These are phyloP conservation scores for Thermophis baileyi DNA, from an alignment of 2,113 vertebrate species.

Conservation along the genomic window DNA sequence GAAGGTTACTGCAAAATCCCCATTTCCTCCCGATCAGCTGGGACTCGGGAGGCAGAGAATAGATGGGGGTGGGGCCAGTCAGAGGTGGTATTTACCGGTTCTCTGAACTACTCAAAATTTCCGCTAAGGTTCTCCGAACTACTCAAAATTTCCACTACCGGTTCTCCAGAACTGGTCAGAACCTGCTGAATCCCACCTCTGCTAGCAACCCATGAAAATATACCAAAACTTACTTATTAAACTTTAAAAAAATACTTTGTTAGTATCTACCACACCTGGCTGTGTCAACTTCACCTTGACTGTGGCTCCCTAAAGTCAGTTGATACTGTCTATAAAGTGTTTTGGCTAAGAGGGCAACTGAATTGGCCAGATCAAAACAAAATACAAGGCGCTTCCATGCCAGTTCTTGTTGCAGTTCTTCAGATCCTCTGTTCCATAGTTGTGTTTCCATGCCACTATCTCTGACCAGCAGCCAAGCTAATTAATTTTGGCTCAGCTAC, in stretches of 20 bases:
- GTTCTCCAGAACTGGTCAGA: no score
- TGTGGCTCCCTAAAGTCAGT: background rate
- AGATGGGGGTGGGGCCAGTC: no score
- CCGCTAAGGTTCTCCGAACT: no score
- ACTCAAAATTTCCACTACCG: no score
- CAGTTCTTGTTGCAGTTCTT: background rate
- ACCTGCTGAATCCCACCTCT: no score
- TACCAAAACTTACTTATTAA: background rate
- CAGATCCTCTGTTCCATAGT: background rate
- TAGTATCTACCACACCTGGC: background rate
- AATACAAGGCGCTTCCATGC: background rate
- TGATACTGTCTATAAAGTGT: background rate
- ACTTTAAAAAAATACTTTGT: background rate
- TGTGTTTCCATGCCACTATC: background rate
- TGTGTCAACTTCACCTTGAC: background rate
- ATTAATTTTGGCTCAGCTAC: background rate
- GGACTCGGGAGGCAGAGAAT: no score
- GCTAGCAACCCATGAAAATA: background rate
- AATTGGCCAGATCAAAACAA: background rate
- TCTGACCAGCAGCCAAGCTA: background rate
- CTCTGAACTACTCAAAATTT: no score
- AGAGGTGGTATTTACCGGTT: no score
- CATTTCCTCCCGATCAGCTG: no score
- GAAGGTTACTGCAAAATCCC: no score
- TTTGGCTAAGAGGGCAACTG: background rate